phyloP scores from a whole-genome alignment of 2,888 invertebrate species.

The Cantharis rufa region DNA sequence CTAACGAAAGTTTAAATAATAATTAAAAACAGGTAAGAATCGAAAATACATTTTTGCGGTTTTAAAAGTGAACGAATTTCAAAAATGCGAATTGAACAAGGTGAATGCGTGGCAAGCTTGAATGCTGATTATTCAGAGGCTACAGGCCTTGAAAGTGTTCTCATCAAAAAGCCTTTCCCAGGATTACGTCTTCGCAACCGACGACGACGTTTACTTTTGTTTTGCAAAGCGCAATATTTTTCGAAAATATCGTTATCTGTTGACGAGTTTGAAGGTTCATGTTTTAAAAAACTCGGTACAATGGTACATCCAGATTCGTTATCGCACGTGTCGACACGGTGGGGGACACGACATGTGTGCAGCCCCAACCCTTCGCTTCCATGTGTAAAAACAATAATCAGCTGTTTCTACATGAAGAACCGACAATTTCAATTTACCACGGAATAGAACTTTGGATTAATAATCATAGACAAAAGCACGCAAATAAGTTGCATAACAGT shows the following conservation, averaged over 20 bases:
- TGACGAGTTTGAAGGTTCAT: not conserved
- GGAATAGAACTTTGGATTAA: not conserved
- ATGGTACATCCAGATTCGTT: not conserved
- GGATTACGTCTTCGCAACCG: not conserved
- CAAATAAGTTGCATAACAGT: slow-evolving; percentile 23
- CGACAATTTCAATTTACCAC: not conserved
- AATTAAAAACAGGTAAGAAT: no score
- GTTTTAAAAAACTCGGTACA: not conserved
- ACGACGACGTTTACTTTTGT: not conserved
- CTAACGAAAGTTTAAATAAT: no score
- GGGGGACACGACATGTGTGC: slow-evolving; percentile 19
- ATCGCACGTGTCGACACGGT: slow-evolving; percentile 17
- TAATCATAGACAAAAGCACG: slow-evolving; percentile 28
- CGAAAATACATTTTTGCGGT: no score
- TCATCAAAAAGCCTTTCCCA: not conserved
- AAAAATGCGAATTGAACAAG: not conserved
- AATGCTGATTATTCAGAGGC: not conserved
- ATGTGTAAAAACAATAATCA: slow-evolving; percentile 11
- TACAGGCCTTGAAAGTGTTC: not conserved
- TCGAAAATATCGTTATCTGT: not conserved
- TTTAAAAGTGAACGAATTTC: no score
- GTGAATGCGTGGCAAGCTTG: not conserved
- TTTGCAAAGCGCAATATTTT: not conserved
- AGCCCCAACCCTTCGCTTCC: slow-evolving; percentile 9
- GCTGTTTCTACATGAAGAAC: slow-evolving; percentile 9